These are phyloP conservation scores for Mimachlamys varia DNA, from an alignment of 2,888 invertebrate species.

Conservation along the genomic window DNA sequence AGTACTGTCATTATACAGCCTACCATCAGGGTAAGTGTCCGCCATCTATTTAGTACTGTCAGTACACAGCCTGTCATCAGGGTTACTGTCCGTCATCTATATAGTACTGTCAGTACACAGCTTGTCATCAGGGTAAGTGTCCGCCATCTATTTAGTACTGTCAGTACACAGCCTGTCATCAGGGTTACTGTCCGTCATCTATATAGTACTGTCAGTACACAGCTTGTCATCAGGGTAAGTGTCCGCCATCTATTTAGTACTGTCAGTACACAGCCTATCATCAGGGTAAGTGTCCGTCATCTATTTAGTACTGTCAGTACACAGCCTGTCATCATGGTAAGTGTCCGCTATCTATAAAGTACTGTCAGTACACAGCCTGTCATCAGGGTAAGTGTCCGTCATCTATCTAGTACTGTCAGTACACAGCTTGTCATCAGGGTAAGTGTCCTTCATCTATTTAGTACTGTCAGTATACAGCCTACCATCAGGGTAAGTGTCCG, in stretches of 20 bases:
- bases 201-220: constrained; percentile 46
- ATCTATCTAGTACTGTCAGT: constrained; percentile 44
- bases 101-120: constrained; percentile 48
- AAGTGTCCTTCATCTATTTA: neutral
- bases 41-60: constrained; percentile 39
- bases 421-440: constrained; percentile 56
- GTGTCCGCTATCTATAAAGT: neutral
- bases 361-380: constrained; percentile 55
- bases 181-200: constrained; percentile 46
- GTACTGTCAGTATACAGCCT: constrained; percentile 53
- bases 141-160: constrained; percentile 37
- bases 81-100: constrained; percentile 44
- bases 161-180: constrained; percentile 52
- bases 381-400: constrained; percentile 48
- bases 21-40: constrained; percentile 53
- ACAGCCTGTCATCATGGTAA: constrained; percentile 56
- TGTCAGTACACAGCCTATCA: constrained; percentile 55
- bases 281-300: constrained; percentile 46
- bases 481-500: constrained; percentile 51
- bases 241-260: too few species aligned
- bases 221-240: constrained; percentile 55
- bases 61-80: constrained; percentile 52
- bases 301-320: constrained; percentile 45
- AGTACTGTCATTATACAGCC: constrained; percentile 50
- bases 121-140: constrained; percentile 54